Base-by-base conservation (phyloP, 1,140 invertebrate genomes). In the Helicoverpa zea region DNA sequence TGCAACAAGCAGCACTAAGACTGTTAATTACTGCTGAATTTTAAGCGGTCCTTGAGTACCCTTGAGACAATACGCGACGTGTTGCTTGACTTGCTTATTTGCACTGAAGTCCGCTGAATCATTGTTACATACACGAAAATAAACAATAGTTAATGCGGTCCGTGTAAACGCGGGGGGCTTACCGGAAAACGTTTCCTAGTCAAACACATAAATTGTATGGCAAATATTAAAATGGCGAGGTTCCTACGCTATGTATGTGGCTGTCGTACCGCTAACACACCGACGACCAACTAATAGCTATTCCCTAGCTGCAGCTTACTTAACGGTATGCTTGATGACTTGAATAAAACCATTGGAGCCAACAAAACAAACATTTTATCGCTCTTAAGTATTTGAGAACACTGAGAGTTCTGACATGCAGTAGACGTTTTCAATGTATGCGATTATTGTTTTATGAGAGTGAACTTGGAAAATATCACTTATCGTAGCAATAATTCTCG, bases 181-280 rank as follows among this genome's bases (percentile, higher is more conserved):
- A 83, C 85, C 83, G 85, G 88, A 86, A 89, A 92, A 89, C 87
- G 80, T 82, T 90, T 91, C 88, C 91, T 91, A 88, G 85, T 81
- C 88, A 92, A 92, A 92, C 87, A 90, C 78, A 87, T 84, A 91
- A 92, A 94, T 94, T 93, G 92, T 89, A 86, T 87, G 85, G 81
- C 87, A 94, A 94, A 94, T 90, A 94, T 89, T 86, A 88, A 86
- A 87, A 87, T 82, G 79, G 81, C 80, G 80, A 78, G 79, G 82
- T 87, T 88, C 86, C 85, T 87, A 73, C 64, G 76, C 86, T 87
- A 91, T 87, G 88, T 90, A 85, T 88, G 84, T 89, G 77, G 80
- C 82, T 49, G 86, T 83, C 83, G 87, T 84, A 78, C 86, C 84
- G 84, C 81, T 80, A 76, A 83, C 79, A 74, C 78, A 82, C 86